A percentile compares a stretch with the other conserved stretches of the same genome.
Evolutionary conservation across 30 jellyfish, hydroid and myxozoan genomes (phyloP).

Genomic region (Rhopilema esculentum): DNA sequence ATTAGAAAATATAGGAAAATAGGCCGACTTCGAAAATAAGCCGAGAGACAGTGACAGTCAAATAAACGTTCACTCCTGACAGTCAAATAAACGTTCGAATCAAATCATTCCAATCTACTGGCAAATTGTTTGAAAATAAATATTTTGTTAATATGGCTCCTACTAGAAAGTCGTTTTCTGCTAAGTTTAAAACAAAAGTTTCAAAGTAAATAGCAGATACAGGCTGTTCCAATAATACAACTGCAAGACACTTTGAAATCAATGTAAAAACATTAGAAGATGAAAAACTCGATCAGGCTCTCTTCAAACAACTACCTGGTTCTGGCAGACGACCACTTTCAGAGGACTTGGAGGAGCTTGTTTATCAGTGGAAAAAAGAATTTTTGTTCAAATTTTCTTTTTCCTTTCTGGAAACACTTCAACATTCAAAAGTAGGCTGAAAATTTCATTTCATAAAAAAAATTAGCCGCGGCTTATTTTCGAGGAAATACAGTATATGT

Average conservation of each 20-base stretch:
- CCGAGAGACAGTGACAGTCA: constrained; percentile 50
- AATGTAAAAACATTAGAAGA: too few species aligned
- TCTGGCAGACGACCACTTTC: constrained; percentile 64
- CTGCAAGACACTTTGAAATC: constrained; percentile 58
- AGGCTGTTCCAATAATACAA: constrained; percentile 53
- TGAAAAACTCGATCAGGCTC: too few species aligned
- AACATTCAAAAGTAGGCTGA: too few species aligned
- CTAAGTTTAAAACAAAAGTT: constrained; percentile 50
- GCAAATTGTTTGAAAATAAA: constrained; percentile 2
- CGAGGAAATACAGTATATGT: too few species aligned
- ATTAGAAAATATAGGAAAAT: neutral
- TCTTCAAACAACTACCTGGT: constrained; percentile 75
- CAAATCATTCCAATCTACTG: too few species aligned
- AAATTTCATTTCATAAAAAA: too few species aligned
- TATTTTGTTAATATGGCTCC: constrained; percentile 53
- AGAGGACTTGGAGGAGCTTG: constrained; percentile 56
- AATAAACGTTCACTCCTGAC: neutral
- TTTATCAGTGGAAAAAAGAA: constrained; percentile 47
- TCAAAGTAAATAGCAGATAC: constrained; percentile 34
- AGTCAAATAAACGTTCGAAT: constrained; percentile 2
- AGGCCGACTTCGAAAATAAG: constrained; percentile 13
- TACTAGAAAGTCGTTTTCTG: constrained; percentile 70
- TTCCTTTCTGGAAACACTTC: too few species aligned
- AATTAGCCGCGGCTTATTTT: too few species aligned
- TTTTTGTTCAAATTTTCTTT: too few species aligned